Evolutionary conservation across 2,888 invertebrate species (phyloP).

Genomic region (Cactoblastis cactorum): DNA sequence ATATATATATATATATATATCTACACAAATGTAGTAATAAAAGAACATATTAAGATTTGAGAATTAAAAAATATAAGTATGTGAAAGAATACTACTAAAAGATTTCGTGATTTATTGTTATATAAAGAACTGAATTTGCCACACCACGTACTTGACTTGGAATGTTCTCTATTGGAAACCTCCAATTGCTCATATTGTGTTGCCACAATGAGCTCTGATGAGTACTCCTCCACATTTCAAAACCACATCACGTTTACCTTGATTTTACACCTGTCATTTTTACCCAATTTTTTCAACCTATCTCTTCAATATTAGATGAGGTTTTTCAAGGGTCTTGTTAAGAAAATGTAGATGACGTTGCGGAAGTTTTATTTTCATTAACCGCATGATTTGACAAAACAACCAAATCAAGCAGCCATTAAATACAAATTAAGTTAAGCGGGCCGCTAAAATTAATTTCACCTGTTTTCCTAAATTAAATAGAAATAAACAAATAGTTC

Average conservation of each 20-base stretch:
- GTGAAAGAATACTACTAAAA: too few relatives aligned
- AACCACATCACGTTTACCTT: slow-evolving; percentile 20
- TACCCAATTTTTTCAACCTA: background rate
- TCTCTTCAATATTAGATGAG: background rate
- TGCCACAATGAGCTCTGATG: slow-evolving; percentile 55
- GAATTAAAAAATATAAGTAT: too few relatives aligned
- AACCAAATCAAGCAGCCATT: slow-evolving; percentile 57
- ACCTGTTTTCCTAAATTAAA: too few relatives aligned
- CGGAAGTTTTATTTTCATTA: slow-evolving; percentile 58
- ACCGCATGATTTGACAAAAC: slow-evolving; percentile 69
- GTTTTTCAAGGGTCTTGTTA: background rate
- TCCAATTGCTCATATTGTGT: slow-evolving; percentile 59
- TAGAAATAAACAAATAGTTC: too few relatives aligned
- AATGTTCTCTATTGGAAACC: slow-evolving; percentile 19
- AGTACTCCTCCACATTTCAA: slow-evolving; percentile 35
- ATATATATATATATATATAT: too few relatives aligned
- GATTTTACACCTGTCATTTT: slow-evolving; percentile 14
- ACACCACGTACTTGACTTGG: background rate
- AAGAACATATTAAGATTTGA: too few relatives aligned
- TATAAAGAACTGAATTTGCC: background rate
- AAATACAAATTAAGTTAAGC: slow-evolving; percentile 72
- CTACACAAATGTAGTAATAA: too few relatives aligned
- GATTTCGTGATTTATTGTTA: background rate
- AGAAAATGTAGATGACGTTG: background rate
- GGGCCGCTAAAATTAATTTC: too few relatives aligned